Evolutionary conservation across 2,113 vertebrate species (phyloP), one percentile per base, ranked within the genome.

Genomic region (Hippolais icterina): DNA sequence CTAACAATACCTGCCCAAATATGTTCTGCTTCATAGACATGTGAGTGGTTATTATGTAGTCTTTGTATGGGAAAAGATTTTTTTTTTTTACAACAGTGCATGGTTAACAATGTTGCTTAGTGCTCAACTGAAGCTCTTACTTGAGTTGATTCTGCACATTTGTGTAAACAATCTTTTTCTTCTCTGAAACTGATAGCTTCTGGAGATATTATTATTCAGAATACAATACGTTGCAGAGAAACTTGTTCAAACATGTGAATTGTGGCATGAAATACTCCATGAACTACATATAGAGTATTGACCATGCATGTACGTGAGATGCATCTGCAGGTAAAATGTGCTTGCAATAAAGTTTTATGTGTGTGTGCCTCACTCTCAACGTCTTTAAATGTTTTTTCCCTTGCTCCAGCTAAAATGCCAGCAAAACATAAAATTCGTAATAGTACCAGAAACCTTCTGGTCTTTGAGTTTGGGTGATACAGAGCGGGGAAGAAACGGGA

Each of bases 401-500:
- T 86, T 56, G 23, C 41, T 76, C 33, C 59, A 83, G 87, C 78
- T 77, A 56, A 85, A 83, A 78, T 15, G 52, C 70, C 82, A 96
- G 56, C 92, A 93, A 83, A 95, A 77, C 39, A 29, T 75, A 76
- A 42, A 79, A 27, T 69, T 87, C 75, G 12, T 60, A 60, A 23
- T 5, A 65, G 63, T 54, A 50, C 56, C 85, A 84, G 57, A 76
- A 49, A 53, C 66, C 37, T 46, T 74, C 49, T 81, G 4, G 37
- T 63, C 83, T 86, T 95, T 76, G 75, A 49, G 65, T 89, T 77
- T 72, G 56, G 59, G 89, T 77, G 86, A 57, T 85, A 28, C 0
- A 31, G 75, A 79, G 42, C 86, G 70, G 89, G 63, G 65, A 90
- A 56, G 92, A 78, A 94, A 70, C 3, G 1, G 68, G 78, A 96